These are phyloP conservation scores for Myripristis jacobus DNA, from an alignment of 2,797 vertebrate species.

Conservation along the genomic window DNA sequence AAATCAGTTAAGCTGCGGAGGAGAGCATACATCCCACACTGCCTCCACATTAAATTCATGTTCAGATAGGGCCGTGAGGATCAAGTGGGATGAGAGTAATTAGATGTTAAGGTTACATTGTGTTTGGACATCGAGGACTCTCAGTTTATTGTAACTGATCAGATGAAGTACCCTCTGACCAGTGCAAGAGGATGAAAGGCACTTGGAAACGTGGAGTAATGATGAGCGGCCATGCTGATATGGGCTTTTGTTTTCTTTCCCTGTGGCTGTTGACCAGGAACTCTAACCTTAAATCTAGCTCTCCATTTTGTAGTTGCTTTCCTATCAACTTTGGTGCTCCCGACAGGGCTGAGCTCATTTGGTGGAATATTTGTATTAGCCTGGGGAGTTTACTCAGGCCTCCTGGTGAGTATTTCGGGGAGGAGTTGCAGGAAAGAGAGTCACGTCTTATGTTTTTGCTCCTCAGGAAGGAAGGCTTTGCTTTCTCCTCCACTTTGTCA, in stretches of 20 bases:
- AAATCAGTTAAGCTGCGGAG: not conserved
- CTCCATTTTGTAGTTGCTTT: conserved; percentile 6
- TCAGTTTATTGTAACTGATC: not conserved
- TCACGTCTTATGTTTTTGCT: not conserved
- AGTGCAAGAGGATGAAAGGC: not conserved
- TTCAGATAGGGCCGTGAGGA: not conserved
- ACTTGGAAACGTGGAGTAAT: not conserved
- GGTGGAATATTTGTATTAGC: not conserved
- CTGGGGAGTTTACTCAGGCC: not conserved
- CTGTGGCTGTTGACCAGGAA: not conserved
- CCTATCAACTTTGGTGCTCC: not conserved
- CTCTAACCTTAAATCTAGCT: not conserved
- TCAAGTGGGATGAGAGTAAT: not conserved
- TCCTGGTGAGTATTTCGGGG: not conserved
- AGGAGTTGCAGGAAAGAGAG: not conserved
- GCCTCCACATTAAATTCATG: not conserved
- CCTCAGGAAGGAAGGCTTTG: not conserved
- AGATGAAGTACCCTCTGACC: conserved; percentile 1
- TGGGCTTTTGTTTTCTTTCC: not conserved
- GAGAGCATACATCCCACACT: too few relatives aligned
- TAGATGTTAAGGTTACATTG: too few relatives aligned
- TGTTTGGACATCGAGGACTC: not conserved
- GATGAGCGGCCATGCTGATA: not conserved
- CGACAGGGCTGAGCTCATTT: not conserved
- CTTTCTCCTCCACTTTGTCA: not conserved